phyloP scores from a whole-genome alignment of 2,113 vertebrate genomes.

The Brachionichthys hirsutus region DNA sequence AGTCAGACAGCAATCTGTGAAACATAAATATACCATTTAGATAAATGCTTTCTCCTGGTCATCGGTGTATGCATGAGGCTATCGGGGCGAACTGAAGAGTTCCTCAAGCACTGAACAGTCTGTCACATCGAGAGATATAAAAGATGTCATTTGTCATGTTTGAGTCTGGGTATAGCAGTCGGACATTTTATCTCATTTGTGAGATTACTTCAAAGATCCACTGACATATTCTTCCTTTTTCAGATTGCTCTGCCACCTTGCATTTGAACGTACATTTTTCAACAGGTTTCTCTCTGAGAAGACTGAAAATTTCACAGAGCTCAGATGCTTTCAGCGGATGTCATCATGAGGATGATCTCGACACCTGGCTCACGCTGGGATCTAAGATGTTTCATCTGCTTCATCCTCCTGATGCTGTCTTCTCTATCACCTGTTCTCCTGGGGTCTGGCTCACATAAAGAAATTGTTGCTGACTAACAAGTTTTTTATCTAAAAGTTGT shows the following conservation, averaged over 20 bases:
- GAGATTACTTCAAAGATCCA: background rate
- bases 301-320: slow-evolving; percentile 35
- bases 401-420: slow-evolving; percentile 10
- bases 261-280: slow-evolving; percentile 58
- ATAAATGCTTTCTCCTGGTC: slow-evolving; percentile 5
- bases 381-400: slow-evolving; percentile 1
- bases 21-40: slow-evolving; percentile 58
- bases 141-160: background rate
- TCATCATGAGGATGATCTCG: slow-evolving; percentile 17
- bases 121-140: slow-evolving; percentile 4
- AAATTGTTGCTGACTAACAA: slow-evolving; percentile 7
- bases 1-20: slow-evolving; percentile 36
- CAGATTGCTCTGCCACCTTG: slow-evolving; percentile 19
- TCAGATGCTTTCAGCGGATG: slow-evolving; percentile 23
- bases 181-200: slow-evolving; percentile 19
- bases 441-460: slow-evolving; percentile 14
- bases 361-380: slow-evolving; percentile 24
- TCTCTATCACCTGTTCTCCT: background rate
- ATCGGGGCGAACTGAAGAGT: background rate
- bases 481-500: background rate
- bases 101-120: background rate
- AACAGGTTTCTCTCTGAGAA: slow-evolving; percentile 43
- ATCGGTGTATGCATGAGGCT: slow-evolving; percentile 8
- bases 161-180: background rate
- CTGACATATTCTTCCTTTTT: background rate